A percentile compares a stretch with the other conserved stretches of the same genome.
Evolutionary conservation across 2,888 invertebrate genomes (phyloP).

Genomic region (Blastobasis adustella): DNA sequence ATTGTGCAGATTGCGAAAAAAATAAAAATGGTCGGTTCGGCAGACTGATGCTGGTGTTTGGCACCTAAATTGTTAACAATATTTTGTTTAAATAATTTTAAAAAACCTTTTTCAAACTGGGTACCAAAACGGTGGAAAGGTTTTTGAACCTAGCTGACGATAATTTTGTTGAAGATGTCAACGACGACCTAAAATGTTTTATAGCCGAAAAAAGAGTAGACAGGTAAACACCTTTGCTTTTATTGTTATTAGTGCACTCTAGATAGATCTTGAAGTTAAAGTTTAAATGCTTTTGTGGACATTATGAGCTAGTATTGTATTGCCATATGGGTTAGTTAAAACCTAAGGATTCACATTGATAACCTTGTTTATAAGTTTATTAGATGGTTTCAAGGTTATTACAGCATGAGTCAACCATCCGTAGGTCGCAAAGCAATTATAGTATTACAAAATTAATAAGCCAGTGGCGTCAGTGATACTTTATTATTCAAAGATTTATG

Average conservation of each 20-base stretch:
- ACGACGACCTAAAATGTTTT: slow-evolving; percentile 69
- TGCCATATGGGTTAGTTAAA: no score
- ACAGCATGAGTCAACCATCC: slow-evolving; percentile 34
- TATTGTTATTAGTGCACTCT: neutral
- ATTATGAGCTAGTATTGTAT: neutral
- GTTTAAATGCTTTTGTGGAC: neutral
- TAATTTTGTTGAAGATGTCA: slow-evolving; percentile 67
- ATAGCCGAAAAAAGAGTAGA: slow-evolving; percentile 60
- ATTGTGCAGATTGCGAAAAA: slow-evolving; percentile 19
- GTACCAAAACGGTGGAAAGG: slow-evolving; percentile 70
- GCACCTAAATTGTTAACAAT: slow-evolving; percentile 48
- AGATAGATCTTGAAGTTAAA: neutral
- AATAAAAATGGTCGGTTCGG: slow-evolving; percentile 46
- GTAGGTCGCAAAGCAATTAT: slow-evolving; percentile 26
- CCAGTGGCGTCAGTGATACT: neutral
- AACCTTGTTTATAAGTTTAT: neutral
- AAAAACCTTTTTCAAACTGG: slow-evolving; percentile 58
- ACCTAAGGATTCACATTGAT: neutral
- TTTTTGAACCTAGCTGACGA: slow-evolving; percentile 65
- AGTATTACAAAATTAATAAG: neutral
- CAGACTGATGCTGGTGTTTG: slow-evolving; percentile 25
- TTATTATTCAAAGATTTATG: no score
- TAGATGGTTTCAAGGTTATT: slow-evolving; percentile 56
- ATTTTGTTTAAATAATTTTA: slow-evolving; percentile 20
- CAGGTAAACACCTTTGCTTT: slow-evolving; percentile 57